Conservation (phyloP, 2,797 vertebrate species). For the Cuculus canorus region DNA sequence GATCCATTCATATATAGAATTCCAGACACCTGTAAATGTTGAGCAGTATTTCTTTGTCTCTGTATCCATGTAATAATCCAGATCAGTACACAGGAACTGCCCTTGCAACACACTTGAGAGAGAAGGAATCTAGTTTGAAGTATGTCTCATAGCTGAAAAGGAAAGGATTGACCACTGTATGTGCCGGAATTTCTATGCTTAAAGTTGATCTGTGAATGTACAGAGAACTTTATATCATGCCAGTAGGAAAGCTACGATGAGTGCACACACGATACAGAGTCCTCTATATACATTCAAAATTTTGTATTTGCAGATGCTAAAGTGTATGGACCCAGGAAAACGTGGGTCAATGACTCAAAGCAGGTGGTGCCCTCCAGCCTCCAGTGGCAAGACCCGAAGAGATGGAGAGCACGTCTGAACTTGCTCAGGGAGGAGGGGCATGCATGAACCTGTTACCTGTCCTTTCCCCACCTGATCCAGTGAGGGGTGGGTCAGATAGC, state of each 20-base stretch:
- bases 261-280: background rate
- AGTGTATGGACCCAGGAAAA: no score
- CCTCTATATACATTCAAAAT: background rate
- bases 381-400: no score
- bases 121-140: background rate
- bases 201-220: accelerated
- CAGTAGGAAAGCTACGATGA: background rate
- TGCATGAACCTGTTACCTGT: no score
- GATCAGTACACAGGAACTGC: background rate
- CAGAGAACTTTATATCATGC: background rate
- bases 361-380: no score
- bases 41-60: background rate
- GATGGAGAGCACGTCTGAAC: no score
- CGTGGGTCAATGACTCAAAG: no score
- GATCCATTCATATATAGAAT: background rate
- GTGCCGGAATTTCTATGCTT: background rate
- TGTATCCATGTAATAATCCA: background rate
- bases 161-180: background rate
- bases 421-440: no score
- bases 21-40: background rate
- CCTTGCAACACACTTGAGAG: background rate
- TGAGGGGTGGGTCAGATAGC: no score
- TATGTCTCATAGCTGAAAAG: background rate
- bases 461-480: no score
- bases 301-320: background rate